These are phyloP conservation scores for Philopotamus ludificatus DNA, from an alignment of 1,140 invertebrate genomes.

Conservation along the genomic window DNA sequence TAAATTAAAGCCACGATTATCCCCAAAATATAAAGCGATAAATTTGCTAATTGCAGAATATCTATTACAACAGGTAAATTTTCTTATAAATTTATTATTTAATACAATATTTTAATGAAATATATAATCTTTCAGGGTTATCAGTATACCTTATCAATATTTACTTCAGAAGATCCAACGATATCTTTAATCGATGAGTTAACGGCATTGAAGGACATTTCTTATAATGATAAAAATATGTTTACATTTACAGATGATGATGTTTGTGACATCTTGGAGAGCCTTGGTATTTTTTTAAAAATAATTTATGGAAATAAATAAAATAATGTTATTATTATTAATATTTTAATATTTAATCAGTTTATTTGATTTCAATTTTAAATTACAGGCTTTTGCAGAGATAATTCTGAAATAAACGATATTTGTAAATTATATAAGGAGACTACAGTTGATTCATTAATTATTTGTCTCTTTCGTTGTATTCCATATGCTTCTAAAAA, in stretches of 20 bases:
- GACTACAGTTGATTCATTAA: neutral
- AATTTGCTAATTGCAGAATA: constrained; percentile 60
- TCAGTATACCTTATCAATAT: constrained; percentile 58
- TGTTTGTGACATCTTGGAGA: constrained; percentile 54
- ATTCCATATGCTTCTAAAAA: no score
- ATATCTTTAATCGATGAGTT: constrained; percentile 44
- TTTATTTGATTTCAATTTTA: constrained; percentile 1
- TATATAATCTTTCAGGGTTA: constrained; percentile 53
- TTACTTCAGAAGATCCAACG: constrained; percentile 58
- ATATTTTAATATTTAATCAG: neutral
- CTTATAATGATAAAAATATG: no score
- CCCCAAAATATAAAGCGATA: constrained; percentile 55
- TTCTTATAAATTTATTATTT: constrained; percentile 21
- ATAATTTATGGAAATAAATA: no score
- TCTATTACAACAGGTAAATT: constrained; percentile 48
- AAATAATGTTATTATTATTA: neutral
- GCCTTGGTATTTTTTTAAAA: constrained; percentile 47
- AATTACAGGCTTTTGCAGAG: constrained; percentile 28
- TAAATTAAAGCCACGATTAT: constrained; percentile 44
- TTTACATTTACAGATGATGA: constrained; percentile 51
- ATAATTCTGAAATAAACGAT: constrained; percentile 22
- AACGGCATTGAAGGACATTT: no score
- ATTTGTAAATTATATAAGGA: neutral
- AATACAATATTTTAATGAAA: constrained; percentile 8
- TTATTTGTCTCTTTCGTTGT: neutral